Base-by-base conservation (phyloP, 2,888 invertebrate genomes). In the Myopa tessellatipennis region DNA sequence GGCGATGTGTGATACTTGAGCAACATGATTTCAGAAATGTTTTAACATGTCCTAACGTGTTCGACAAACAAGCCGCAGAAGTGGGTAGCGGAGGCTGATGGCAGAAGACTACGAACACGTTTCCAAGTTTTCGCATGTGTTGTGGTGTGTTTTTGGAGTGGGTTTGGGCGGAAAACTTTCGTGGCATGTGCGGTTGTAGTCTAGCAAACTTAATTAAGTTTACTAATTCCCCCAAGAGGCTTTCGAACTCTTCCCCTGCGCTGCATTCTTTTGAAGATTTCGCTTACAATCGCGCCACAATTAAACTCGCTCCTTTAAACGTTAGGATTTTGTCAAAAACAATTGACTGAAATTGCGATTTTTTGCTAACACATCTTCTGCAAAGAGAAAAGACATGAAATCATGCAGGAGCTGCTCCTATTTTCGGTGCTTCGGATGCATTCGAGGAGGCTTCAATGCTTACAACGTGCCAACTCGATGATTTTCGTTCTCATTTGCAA, bases 171-270 rank as follows among this genome's bases (percentile, higher is more conserved):
- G 55, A n/a, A 58, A 68, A 60, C 38, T 67, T 68, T 45, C 45
- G 38, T 60, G 26, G 34, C 63, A 61, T 76, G 71, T 68, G 71
- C 50, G 68, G 67, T 74, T 71, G 60, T 76, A 52, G 52, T 75
- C 40, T 45, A 6, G 45, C 18, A 78, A 81, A 81, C 80, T 81
- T 82, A 82, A 82, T 82, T 81, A 82, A 81, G 81, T 82, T 82
- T 81, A 68, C 81, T 82, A 80, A 82, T 81, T 79, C 82, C 80
- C 75, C 79, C 76, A 75, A 71, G 77, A 78, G 80, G 78, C 36
- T 58, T 34, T 52, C 18, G 38, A 5, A 40, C 45, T 60, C 60
- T 40, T 3, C 45, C 50, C 18, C 26, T 52, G 12, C 10, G 45
- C 16, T 10, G 18, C 6, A 8, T 67, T 67, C 67, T 7, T 1